Evolutionary conservation across 1,140 invertebrate genomes (phyloP).

Genomic region (Daktulosphaira vitifoliae): DNA sequence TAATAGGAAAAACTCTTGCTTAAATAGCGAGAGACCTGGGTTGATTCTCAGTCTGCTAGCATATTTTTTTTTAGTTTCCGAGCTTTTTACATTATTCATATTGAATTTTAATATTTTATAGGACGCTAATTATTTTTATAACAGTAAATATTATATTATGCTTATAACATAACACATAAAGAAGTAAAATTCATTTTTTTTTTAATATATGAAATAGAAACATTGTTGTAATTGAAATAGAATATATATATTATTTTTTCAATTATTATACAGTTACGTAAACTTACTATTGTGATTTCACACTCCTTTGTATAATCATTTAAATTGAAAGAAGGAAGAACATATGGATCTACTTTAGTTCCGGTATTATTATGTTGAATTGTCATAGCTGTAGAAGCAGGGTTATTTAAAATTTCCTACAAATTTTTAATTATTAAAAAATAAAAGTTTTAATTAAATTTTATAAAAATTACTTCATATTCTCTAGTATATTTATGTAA

Average conservation of each 20-base stretch:
- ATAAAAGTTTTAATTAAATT: background rate
- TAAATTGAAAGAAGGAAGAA: background rate
- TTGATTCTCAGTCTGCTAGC: too few relatives aligned
- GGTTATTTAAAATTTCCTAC: slow-evolving; percentile 49
- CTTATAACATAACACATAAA: too few relatives aligned
- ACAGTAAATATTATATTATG: too few relatives aligned
- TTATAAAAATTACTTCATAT: slow-evolving; percentile 50
- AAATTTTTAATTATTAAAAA: slow-evolving; percentile 29
- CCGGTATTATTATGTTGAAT: background rate
- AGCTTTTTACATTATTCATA: too few relatives aligned
- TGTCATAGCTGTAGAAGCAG: slow-evolving; percentile 43
- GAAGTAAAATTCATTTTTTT: too few relatives aligned
- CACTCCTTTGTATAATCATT: background rate
- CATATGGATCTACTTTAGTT: background rate
- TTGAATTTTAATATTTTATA: too few relatives aligned
- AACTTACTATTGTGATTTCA: slow-evolving; percentile 4
- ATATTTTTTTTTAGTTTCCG: too few relatives aligned
- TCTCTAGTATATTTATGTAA: slow-evolving; percentile 78
- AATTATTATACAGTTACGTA: background rate
- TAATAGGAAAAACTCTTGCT: too few relatives aligned
- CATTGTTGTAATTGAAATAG: background rate
- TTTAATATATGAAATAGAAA: background rate
- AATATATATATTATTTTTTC: background rate
- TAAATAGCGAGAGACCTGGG: too few relatives aligned
- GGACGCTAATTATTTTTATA: too few relatives aligned